phyloP scores from a whole-genome alignment of 1,140 invertebrate genomes.

The Eriosoma lanigerum region DNA sequence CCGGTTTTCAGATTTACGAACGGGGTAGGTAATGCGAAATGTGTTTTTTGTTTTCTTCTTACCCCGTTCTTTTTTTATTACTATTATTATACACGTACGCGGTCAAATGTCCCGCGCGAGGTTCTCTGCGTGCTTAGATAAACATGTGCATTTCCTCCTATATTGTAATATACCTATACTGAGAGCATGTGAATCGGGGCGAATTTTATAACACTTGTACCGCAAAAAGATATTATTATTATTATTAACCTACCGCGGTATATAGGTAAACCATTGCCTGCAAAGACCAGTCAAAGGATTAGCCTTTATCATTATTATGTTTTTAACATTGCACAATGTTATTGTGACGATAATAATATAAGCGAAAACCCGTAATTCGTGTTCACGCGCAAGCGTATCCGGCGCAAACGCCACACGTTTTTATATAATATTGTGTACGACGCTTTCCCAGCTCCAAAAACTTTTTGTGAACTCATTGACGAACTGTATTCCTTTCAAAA shows the following conservation, averaged over 20 bases:
- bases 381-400: not conserved
- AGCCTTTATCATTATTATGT: not conserved
- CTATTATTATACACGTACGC: not conserved
- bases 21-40: not conserved
- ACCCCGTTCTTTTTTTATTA: not conserved
- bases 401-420: constrained; percentile 4
- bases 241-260: not conserved
- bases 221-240: constrained; percentile 6
- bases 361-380: constrained; percentile 31
- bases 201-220: constrained; percentile 23
- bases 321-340: constrained; percentile 28
- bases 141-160: constrained; percentile 29
- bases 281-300: constrained; percentile 33
- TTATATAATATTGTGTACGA: not conserved
- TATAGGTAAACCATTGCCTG: not conserved
- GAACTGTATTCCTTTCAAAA: not conserved
- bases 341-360: constrained; percentile 31
- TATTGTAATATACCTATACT: no score
- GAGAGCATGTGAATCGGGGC: constrained; percentile 25
- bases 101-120: constrained; percentile 41
- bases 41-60: constrained; percentile 3
- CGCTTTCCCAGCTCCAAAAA: not conserved
- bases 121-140: constrained; percentile 46
- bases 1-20: constrained; percentile 20
- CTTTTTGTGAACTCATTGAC: not conserved